Evolutionary conservation across 2,113 vertebrate species (phyloP).

Genomic region (Peromyscus polionotus): DNA sequence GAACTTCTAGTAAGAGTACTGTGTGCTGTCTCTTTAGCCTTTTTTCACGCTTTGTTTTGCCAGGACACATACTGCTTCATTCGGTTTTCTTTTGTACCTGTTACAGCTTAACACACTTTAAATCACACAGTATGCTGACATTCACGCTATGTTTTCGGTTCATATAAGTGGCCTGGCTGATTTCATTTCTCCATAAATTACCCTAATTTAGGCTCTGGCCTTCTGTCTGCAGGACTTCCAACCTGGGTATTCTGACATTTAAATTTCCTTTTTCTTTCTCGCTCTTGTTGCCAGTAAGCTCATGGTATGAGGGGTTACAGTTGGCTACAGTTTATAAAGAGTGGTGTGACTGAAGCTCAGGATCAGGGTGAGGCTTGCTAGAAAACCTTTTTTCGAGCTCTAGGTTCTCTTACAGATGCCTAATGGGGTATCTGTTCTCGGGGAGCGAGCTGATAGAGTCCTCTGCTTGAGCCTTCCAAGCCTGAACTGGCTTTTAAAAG

Average conservation of each 20-base stretch:
- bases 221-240: constrained; percentile 21
- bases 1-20: not conserved
- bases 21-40: not conserved
- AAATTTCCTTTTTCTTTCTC: constrained; percentile 27
- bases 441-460: not conserved
- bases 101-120: not conserved
- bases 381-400: not conserved
- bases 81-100: constrained; percentile 26
- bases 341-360: not conserved
- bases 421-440: not conserved
- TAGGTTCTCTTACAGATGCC: not conserved
- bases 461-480: not conserved
- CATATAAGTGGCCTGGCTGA: not conserved
- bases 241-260: not conserved
- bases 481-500: not conserved
- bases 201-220: not conserved
- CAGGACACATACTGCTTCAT: not conserved
- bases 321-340: constrained; percentile 20
- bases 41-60: constrained; percentile 30
- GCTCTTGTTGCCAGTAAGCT: constrained; percentile 12
- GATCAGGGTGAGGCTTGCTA: constrained; percentile 2
- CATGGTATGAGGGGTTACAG: not conserved
- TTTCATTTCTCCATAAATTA: not conserved
- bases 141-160: not conserved
- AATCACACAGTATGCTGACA: not conserved